These are phyloP conservation scores for Alectura lathami DNA, from an alignment of 2,113 vertebrate species.

Conservation along the genomic window DNA sequence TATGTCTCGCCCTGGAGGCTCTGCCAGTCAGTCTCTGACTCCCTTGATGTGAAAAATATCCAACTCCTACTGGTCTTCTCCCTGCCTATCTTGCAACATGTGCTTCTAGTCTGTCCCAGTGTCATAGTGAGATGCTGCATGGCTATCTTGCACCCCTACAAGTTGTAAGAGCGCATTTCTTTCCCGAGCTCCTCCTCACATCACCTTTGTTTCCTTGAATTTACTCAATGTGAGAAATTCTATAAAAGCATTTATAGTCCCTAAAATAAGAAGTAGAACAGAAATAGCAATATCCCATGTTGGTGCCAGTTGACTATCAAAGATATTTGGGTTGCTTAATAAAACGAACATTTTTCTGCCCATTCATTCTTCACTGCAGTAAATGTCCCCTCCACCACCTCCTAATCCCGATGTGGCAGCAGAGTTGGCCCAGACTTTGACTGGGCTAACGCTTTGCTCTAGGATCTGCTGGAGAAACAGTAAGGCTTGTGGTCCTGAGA, in stretches of 20 bases:
- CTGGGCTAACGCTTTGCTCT: fast-evolving
- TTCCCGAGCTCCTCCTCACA: neutral
- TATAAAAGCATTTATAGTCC: neutral
- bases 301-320: neutral
- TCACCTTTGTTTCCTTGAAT: neutral
- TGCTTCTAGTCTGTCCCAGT: neutral
- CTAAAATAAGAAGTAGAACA: neutral
- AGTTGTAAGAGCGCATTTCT: neutral
- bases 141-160: neutral
- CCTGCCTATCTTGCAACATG: neutral
- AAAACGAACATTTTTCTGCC: neutral
- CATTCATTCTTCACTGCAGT: neutral
- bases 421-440: too few species aligned
- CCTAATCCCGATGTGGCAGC: neutral
- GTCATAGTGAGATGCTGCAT: neutral
- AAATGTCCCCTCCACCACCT: neutral
- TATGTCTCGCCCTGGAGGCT: neutral
- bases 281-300: neutral
- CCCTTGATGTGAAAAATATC: neutral
- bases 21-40: neutral
- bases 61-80: neutral
- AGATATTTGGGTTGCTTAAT: neutral
- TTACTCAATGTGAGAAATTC: neutral
- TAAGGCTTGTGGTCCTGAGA: neutral
- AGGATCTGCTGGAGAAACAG: neutral